Percentiles rank a stretch among this genome's conserved stretches.
phyloP scores from a whole-genome alignment of 2,888 invertebrate genomes.

The Melieria crassipennis region DNA sequence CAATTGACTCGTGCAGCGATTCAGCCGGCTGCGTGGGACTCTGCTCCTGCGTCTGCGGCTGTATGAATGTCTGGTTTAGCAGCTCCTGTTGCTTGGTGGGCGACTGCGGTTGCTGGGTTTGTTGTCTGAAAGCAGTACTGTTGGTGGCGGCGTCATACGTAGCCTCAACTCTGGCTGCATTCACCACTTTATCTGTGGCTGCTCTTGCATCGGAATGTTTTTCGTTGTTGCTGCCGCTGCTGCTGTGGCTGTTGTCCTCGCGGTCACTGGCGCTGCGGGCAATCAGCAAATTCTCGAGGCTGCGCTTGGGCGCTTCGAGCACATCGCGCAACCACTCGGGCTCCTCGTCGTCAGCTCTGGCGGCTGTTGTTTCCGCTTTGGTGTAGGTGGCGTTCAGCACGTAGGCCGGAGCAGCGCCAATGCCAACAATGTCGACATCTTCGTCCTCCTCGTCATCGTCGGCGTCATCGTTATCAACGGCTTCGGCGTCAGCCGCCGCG shows the following conservation, averaged over 20 bases:
- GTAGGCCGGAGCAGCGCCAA: conserved; percentile 48
- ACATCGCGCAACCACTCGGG: conserved; percentile 71
- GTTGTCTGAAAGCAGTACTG: conserved; percentile 46
- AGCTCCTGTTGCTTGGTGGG: conserved; percentile 31
- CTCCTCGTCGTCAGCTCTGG: conserved; percentile 65
- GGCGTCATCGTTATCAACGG: conserved; percentile 34
- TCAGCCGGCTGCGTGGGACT: conserved; percentile 46
- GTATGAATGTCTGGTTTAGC: conserved; percentile 44
- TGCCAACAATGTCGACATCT: conserved; percentile 56
- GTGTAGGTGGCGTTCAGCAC: conserved; percentile 49
- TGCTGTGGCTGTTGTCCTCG: conserved; percentile 15
- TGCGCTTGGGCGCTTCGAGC: conserved; percentile 69
- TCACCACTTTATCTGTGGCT: conserved; percentile 40
- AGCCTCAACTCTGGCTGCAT: conserved; percentile 51
- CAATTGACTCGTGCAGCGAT: conserved; percentile 63
- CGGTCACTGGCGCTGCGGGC: conserved; percentile 36
- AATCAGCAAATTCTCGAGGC: conserved; percentile 60
- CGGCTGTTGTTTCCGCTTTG: conserved; percentile 50
- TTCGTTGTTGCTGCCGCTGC: conserved; percentile 6
- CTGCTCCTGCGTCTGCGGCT: conserved; percentile 36
- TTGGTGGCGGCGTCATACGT: conserved; percentile 52
- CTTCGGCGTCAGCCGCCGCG: conserved; percentile 42
- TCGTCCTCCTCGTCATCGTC: conserved; percentile 50
- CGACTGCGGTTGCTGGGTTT: conserved; percentile 31
- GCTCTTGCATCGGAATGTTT: conserved; percentile 43